Conservation (phyloP, 1,140 invertebrate species). For the Drosophila kikkawai region DNA sequence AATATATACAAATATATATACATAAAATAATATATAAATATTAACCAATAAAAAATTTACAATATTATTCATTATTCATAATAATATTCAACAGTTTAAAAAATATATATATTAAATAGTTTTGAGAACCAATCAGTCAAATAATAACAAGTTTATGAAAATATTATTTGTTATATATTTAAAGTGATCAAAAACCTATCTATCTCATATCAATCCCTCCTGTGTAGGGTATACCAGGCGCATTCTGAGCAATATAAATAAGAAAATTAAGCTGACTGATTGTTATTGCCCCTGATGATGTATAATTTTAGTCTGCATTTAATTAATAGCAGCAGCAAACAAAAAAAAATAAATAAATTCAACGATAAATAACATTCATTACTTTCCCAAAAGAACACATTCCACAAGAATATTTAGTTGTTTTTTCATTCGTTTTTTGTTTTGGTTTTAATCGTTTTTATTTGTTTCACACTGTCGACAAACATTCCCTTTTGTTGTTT, state of each 20-base stretch:
- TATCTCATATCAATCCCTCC: not conserved
- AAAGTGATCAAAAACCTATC: not conserved
- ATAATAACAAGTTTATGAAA: too few relatives aligned
- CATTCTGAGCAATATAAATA: slow-evolving; percentile 23
- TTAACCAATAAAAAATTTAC: not conserved
- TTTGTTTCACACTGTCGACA: slow-evolving; percentile 34
- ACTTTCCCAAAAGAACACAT: slow-evolving; percentile 5
- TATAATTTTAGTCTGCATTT: slow-evolving; percentile 38
- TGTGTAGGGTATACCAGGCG: slow-evolving; percentile 3
- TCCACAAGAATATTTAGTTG: slow-evolving; percentile 11
- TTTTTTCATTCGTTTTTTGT: slow-evolving; percentile 19
- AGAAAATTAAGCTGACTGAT: slow-evolving; percentile 41
- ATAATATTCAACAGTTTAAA: not conserved
- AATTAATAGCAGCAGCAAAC: slow-evolving; percentile 3
- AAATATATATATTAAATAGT: too few relatives aligned
- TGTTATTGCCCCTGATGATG: slow-evolving; percentile 39
- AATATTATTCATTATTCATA: not conserved
- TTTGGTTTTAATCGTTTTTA: slow-evolving; percentile 32
- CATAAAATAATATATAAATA: too few relatives aligned
- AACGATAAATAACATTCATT: slow-evolving; percentile 1
- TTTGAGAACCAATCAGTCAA: too few relatives aligned
- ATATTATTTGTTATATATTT: not conserved
- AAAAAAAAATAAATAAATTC: not conserved
- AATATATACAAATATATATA: not conserved
- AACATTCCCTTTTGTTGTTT: slow-evolving; percentile 36